These are phyloP conservation scores for Threskiornis aethiopicus DNA, from an alignment of 2,797 vertebrate species.

Conservation along the genomic window DNA sequence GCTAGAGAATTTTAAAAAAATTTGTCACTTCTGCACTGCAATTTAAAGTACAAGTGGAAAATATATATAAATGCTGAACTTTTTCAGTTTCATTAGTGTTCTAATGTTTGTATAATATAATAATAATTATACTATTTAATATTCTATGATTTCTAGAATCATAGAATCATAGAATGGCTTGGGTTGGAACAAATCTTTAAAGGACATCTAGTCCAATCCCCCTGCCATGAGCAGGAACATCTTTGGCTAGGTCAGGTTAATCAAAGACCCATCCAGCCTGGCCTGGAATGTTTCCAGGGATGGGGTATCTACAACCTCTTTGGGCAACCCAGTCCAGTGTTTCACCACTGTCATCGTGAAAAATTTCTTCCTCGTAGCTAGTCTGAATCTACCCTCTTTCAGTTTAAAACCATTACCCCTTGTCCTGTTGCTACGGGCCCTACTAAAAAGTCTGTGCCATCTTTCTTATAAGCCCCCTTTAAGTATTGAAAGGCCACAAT, in stretches of 20 bases:
- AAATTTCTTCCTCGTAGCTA: neutral
- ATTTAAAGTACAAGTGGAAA: neutral
- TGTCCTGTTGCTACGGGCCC: fast-evolving
- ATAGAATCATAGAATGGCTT: neutral
- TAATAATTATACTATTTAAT: too few relatives aligned
- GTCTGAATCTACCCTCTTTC: neutral
- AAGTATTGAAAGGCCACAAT: neutral
- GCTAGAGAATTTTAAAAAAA: neutral
- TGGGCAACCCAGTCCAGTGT: neutral
- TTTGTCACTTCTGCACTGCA: neutral
- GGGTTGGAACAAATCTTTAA: neutral
- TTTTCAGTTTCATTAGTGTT: neutral
- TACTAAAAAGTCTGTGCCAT: neutral
- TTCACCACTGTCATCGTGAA: neutral
- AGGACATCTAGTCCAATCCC: neutral
- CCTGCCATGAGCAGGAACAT: neutral
- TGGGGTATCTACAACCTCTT: neutral
- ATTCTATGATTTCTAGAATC: neutral
- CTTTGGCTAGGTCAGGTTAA: neutral
- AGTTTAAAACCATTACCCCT: neutral
- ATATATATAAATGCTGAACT: neutral
- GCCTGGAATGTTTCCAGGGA: neutral
- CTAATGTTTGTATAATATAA: neutral
- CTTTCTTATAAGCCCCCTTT: neutral
- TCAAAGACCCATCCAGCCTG: fast-evolving